These are phyloP conservation scores for Empidonax alnorum DNA, from an alignment of 2,113 vertebrate species.

Conservation along the genomic window DNA sequence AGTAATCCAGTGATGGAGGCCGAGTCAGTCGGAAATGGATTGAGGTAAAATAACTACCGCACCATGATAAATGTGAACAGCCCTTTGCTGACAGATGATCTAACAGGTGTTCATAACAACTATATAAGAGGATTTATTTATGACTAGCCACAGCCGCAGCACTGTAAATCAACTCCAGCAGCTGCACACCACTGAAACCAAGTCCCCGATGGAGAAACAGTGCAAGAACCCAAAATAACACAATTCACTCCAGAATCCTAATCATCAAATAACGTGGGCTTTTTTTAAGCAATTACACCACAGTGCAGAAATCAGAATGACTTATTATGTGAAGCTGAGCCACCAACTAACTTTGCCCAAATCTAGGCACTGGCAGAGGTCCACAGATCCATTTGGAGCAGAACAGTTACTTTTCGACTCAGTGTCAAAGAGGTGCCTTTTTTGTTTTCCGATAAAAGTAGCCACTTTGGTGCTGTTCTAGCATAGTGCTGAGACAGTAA, in stretches of 20 bases:
- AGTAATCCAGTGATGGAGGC: conserved; percentile 82
- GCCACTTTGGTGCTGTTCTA: background rate
- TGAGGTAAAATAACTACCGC: conserved; percentile 84
- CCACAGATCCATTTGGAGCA: background rate
- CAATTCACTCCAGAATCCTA: conserved; percentile 90
- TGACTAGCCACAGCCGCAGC: conserved; percentile 88
- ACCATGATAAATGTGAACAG: conserved; percentile 91
- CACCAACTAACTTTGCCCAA: conserved; percentile 63
- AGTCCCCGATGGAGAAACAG: conserved; percentile 83
- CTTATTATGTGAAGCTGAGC: conserved; percentile 69
- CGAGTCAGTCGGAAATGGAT: conserved; percentile 86
- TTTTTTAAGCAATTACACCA: conserved; percentile 77
- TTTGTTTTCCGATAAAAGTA: background rate
- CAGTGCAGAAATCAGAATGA: conserved; percentile 75
- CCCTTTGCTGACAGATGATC: conserved; percentile 93
- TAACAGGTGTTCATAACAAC: conserved; percentile 98
- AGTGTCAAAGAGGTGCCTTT: background rate
- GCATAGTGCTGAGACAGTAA: rapidly evolving
- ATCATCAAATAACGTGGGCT: conserved; percentile 85
- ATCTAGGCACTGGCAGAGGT: background rate
- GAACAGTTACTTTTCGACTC: background rate
- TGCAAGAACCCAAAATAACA: conserved; percentile 79
- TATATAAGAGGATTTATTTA: conserved; percentile 98
- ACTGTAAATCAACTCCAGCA: conserved; percentile 90
- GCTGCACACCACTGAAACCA: conserved; percentile 85